Conservation (phyloP, 1,140 invertebrate species). For the Monomorium pharaonis region DNA sequence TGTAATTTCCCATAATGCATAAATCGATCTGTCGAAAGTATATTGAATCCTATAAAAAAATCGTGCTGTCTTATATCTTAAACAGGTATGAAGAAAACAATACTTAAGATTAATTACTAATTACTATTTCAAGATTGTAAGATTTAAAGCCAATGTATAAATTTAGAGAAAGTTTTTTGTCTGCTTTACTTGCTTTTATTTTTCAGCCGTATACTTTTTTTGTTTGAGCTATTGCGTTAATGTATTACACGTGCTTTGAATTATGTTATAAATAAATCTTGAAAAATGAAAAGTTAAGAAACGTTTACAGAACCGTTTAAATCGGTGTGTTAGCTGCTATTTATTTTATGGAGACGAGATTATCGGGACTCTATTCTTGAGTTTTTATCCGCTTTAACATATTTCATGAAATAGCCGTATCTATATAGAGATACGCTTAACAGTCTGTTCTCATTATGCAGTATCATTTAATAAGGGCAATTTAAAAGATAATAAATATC, state of each 20-base stretch:
- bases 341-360: slow-evolving; percentile 24
- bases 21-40: background rate
- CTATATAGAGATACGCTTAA: background rate
- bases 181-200: background rate
- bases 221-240: background rate
- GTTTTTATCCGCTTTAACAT: slow-evolving; percentile 13
- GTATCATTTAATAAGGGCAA: background rate
- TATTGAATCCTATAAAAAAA: background rate
- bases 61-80: background rate
- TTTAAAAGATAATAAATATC: background rate
- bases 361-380: background rate
- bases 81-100: background rate
- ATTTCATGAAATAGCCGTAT: slow-evolving; percentile 21
- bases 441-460: background rate
- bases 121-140: background rate
- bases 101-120: background rate
- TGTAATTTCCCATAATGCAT: background rate
- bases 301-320: background rate
- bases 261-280: background rate
- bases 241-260: too few relatives aligned
- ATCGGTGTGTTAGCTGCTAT: background rate
- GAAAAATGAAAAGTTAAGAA: background rate
- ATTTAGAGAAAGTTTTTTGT: background rate
- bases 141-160: background rate
- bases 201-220: background rate